Conservation (phyloP, 2,797 vertebrate species). For the Poecilia velifera region DNA sequence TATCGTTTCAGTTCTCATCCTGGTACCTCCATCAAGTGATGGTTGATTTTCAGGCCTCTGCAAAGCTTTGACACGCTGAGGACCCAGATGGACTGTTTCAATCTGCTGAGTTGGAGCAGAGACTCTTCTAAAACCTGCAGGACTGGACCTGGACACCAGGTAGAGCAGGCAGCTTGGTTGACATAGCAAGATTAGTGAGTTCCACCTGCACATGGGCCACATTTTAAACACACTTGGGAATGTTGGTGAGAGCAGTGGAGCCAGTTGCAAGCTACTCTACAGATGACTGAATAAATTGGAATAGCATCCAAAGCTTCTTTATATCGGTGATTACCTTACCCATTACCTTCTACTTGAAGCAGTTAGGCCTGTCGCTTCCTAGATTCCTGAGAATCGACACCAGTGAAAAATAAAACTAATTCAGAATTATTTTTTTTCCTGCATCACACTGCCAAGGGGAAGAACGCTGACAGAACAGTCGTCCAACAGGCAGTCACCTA, state of each 20-base stretch:
- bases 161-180: background rate
- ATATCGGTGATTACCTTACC: background rate
- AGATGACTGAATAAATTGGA: background rate
- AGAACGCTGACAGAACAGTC: background rate
- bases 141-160: background rate
- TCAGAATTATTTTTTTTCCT: background rate
- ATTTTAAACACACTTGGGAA: background rate
- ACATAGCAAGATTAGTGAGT: background rate
- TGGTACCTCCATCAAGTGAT: background rate
- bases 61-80: background rate
- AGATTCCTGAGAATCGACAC: background rate
- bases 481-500: background rate
- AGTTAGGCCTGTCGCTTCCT: background rate
- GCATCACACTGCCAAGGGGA: background rate
- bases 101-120: background rate
- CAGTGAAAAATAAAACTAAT: background rate
- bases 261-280: background rate
- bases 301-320: background rate
- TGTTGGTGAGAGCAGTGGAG: background rate
- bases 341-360: background rate
- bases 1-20: background rate
- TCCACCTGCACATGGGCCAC: background rate
- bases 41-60: background rate
- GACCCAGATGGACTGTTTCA: background rate
- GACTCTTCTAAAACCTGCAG: background rate